phyloP scores from a whole-genome alignment of 1,140 invertebrate species.

The Drosophila serrata region DNA sequence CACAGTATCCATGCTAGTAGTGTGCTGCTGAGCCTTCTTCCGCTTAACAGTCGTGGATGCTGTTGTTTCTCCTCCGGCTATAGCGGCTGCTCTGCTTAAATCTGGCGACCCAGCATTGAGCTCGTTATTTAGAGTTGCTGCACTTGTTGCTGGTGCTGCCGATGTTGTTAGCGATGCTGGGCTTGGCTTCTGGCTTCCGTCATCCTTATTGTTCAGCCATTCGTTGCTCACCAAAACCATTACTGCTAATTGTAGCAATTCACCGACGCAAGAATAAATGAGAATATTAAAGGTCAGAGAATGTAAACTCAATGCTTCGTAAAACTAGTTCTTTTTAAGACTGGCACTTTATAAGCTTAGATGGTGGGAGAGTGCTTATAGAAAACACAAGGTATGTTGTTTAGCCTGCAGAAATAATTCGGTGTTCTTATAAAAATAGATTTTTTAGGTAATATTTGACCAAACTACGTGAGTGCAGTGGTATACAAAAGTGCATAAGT shows the following conservation, averaged over 20 bases:
- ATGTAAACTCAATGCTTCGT: background rate
- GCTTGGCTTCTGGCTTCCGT: constrained; percentile 40
- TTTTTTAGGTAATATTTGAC: background rate
- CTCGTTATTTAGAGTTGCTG: constrained; percentile 13
- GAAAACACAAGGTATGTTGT: background rate
- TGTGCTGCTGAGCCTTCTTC: constrained; percentile 35
- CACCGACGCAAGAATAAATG: background rate
- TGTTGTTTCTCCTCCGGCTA: constrained; percentile 4
- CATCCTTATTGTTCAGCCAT: constrained; percentile 66
- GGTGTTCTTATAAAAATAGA: constrained; percentile 55
- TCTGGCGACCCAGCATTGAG: background rate
- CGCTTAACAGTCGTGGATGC: constrained; percentile 16
- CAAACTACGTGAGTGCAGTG: background rate
- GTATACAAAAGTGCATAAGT: background rate
- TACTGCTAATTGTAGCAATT: constrained; percentile 40
- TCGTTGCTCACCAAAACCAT: constrained; percentile 77
- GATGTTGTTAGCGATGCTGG: constrained; percentile 2
- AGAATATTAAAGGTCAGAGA: background rate
- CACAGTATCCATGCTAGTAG: constrained; percentile 52
- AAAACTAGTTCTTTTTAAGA: background rate
- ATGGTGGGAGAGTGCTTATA: background rate
- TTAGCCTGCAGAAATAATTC: constrained; percentile 28
- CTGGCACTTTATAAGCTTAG: background rate
- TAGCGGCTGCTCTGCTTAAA: constrained; percentile 1
- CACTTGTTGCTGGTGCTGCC: constrained; percentile 16